Conservation (phyloP, 2,113 vertebrate species). For the Pseudorasbora parva region DNA sequence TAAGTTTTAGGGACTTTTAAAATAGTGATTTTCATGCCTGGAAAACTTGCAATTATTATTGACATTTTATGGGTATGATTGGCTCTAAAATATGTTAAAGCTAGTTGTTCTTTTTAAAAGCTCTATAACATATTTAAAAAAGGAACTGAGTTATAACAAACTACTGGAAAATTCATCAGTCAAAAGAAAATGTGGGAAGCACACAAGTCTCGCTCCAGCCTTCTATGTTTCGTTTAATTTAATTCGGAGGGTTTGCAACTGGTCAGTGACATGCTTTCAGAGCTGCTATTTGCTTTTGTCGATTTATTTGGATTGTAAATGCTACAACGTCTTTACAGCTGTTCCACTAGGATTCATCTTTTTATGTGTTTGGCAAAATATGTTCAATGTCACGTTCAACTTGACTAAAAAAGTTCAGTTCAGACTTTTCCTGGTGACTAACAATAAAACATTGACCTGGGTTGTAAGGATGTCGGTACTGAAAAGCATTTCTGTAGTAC, state of each 20-base stretch:
- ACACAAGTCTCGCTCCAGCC: background rate
- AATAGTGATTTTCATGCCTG: background rate
- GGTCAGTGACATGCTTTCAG: too few relatives aligned
- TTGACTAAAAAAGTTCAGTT: background rate
- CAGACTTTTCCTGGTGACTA: background rate
- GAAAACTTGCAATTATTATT: background rate
- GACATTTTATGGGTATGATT: background rate
- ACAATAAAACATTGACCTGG: background rate
- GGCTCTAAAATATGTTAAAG: background rate
- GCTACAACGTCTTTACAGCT: conserved; percentile 12
- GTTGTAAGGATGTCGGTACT: too few relatives aligned
- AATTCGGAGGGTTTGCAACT: too few relatives aligned
- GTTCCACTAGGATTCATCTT: conserved; percentile 28
- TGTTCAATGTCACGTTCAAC: conserved; percentile 21
- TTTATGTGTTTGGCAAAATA: conserved; percentile 50
- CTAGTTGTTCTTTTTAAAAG: background rate
- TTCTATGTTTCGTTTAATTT: conserved; percentile 24
- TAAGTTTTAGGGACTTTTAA: too few relatives aligned
- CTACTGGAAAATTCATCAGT: background rate
- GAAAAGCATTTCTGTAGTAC: too few relatives aligned
- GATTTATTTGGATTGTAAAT: conserved; percentile 49
- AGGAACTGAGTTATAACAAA: too few relatives aligned
- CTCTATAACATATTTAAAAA: too few relatives aligned
- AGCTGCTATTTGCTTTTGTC: conserved; percentile 47
- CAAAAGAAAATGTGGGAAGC: background rate